Percentiles rank a stretch among this genome's conserved stretches.
Evolutionary conservation across 2,888 invertebrate species (phyloP).

Genomic region (Phrixothrix hirtus): DNA sequence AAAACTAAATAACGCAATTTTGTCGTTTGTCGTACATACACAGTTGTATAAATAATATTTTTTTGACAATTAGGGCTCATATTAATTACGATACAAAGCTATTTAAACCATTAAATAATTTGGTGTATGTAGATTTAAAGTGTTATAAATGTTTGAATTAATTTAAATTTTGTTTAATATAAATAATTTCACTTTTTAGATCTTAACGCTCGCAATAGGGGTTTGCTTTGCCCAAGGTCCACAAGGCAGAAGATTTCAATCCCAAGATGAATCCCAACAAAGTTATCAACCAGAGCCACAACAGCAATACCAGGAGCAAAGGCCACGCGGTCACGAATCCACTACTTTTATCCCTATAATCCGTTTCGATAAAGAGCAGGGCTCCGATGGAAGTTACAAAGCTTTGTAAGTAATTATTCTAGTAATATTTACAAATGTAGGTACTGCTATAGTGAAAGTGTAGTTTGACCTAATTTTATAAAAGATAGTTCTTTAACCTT

Average conservation of each 20-base stretch:
- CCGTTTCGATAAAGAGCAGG: conserved; percentile 80
- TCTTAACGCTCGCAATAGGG: conserved; percentile 24
- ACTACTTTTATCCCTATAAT: conserved; percentile 83
- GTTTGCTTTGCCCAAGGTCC: conserved; percentile 34
- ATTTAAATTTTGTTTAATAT: background rate
- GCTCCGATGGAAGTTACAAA: conserved; percentile 82
- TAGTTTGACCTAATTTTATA: no score
- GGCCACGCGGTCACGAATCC: conserved; percentile 58
- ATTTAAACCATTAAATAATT: no score
- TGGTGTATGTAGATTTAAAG: background rate
- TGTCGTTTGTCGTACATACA: background rate
- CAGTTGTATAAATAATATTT: no score
- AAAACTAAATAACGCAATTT: background rate
- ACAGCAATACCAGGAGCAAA: conserved; percentile 50
- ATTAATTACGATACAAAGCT: no score
- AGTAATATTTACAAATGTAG: background rate
- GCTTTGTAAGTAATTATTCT: conserved; percentile 68
- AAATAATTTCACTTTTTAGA: background rate
- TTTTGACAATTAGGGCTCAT: no score
- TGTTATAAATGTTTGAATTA: no score
- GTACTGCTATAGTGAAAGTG: no score
- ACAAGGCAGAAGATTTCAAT: conserved; percentile 37
- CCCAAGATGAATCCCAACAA: conserved; percentile 38
- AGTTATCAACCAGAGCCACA: conserved; percentile 38
- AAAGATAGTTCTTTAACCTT: no score